Percentiles rank a stretch among this genome's conserved stretches.
These are phyloP conservation scores for Vollenhovia emeryi DNA, from an alignment of 1,140 invertebrate species.

Conservation along the genomic window DNA sequence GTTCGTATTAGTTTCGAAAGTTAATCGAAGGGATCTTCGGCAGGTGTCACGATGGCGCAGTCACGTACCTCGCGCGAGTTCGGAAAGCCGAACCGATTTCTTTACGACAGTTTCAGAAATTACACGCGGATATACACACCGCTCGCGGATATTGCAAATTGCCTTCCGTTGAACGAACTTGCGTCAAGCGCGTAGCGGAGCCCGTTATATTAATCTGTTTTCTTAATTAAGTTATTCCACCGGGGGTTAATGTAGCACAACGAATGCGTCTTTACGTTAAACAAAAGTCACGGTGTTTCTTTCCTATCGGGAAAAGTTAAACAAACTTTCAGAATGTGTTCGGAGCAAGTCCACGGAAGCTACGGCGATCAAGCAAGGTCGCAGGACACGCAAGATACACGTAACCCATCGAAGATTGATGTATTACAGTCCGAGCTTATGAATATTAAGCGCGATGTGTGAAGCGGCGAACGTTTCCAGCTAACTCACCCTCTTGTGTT, in stretches of 20 bases:
- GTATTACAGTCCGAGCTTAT: constrained; percentile 26
- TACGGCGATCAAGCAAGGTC: neutral
- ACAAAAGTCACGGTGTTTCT: neutral
- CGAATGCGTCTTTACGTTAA: neutral
- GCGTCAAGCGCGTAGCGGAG: neutral
- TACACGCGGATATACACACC: neutral
- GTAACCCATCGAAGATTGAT: constrained; percentile 25
- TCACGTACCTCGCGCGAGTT: constrained; percentile 39
- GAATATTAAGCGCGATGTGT: constrained; percentile 39
- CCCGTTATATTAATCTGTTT: neutral
- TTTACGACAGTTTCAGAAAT: constrained; percentile 47
- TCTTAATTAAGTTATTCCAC: neutral
- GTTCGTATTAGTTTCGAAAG: constrained; percentile 56
- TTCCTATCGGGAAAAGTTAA: neutral
- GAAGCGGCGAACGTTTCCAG: constrained; percentile 10
- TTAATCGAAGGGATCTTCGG: constrained; percentile 55
- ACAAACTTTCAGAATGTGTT: neutral
- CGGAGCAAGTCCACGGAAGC: neutral
- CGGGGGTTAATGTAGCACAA: neutral
- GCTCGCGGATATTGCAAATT: neutral
- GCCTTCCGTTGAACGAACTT: neutral
- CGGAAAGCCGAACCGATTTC: constrained; percentile 32
- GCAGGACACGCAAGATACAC: neutral
- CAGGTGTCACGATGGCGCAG: constrained; percentile 45
- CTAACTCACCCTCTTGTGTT: neutral